Conservation (phyloP, 2,113 vertebrate species). For the Spea multiplicata region DNA sequence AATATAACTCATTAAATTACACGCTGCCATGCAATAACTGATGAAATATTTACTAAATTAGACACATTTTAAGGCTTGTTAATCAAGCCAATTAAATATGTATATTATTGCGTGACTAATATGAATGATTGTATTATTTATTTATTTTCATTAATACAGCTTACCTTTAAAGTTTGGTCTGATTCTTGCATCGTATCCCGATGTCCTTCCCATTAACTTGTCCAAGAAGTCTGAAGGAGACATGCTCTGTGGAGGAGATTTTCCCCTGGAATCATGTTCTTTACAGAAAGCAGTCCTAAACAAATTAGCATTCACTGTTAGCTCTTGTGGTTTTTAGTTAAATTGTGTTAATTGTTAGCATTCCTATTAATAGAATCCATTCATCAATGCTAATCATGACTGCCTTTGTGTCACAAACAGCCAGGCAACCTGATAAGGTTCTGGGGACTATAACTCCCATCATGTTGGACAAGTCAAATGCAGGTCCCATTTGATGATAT, state of each 20-base stretch:
- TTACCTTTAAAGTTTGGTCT: slow-evolving; percentile 98
- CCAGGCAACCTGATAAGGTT: no score
- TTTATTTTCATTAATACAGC: slow-evolving; percentile 45
- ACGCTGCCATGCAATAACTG: no score
- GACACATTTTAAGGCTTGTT: no score
- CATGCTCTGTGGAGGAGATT: slow-evolving; percentile 81
- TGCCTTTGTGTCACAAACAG: not conserved
- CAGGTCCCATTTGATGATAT: no score
- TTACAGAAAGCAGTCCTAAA: slow-evolving; percentile 85
- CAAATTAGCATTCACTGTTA: slow-evolving; percentile 56
- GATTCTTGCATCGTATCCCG: slow-evolving; percentile 96
- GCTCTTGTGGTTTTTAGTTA: not conserved
- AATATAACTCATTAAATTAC: no score
- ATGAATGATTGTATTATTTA: no score
- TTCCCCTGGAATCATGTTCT: slow-evolving; percentile 89
- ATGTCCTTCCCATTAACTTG: slow-evolving; percentile 97
- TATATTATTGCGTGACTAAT: no score
- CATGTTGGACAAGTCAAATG: no score
- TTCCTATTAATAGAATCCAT: not conserved
- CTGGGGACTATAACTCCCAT: no score
- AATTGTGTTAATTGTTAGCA: not conserved
- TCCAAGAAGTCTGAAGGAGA: slow-evolving; percentile 98
- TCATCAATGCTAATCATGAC: not conserved
- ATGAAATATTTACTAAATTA: no score
- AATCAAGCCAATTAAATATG: no score